Evolutionary conservation across 2,113 vertebrate genomes (phyloP).

Genomic region (Vanacampus margaritifer): DNA sequence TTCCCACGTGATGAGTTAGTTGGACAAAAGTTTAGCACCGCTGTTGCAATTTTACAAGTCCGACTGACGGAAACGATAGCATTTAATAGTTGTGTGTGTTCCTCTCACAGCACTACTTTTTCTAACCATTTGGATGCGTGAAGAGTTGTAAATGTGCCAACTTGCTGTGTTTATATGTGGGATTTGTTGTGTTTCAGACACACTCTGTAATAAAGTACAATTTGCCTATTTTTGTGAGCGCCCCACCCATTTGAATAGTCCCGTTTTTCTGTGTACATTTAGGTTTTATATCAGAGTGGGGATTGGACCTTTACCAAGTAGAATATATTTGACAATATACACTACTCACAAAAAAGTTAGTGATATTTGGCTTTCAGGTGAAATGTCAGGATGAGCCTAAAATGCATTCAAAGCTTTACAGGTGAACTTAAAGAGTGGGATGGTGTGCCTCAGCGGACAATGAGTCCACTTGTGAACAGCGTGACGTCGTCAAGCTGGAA

Average conservation of each 20-base stretch:
- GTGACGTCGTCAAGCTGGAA: no score
- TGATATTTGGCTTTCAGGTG: no score
- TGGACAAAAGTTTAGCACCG: constrained; percentile 17
- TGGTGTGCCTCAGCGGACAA: no score
- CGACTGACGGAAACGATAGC: constrained; percentile 24
- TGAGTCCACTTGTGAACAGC: no score
- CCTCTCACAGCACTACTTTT: constrained; percentile 55
- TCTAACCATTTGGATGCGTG: constrained; percentile 63
- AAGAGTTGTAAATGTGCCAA: constrained; percentile 69
- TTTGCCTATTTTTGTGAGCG: neutral
- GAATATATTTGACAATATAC: neutral
- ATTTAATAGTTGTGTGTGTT: constrained; percentile 32
- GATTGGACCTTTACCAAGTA: neutral
- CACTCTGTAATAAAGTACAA: constrained; percentile 64
- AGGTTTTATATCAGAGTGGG: neutral
- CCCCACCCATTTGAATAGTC: neutral
- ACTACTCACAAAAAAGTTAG: no score
- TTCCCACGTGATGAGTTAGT: constrained; percentile 18
- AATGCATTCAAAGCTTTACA: no score
- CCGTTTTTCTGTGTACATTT: neutral
- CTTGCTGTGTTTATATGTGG: constrained; percentile 73
- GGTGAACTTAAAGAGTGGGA: no score
- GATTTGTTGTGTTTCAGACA: constrained; percentile 55
- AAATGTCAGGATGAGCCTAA: no score
- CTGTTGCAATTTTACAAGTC: constrained; percentile 29